These are phyloP conservation scores for Lasioglossum figueresi DNA, from an alignment of 2,888 invertebrate species.

Conservation along the genomic window DNA sequence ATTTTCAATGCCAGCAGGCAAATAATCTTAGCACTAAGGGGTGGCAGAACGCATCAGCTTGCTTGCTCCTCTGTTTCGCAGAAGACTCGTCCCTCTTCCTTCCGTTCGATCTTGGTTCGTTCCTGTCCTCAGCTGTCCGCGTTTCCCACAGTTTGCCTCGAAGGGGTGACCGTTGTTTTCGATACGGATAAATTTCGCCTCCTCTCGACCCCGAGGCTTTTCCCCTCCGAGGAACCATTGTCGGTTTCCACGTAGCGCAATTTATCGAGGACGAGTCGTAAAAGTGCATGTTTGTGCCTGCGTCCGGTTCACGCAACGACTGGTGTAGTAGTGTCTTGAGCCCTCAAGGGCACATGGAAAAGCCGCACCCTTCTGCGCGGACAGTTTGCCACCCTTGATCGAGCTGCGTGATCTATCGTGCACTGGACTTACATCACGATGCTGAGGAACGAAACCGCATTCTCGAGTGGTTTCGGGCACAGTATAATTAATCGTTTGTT, in stretches of 20 bases:
- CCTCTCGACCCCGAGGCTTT: slow-evolving; percentile 58
- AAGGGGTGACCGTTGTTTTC: slow-evolving; percentile 73
- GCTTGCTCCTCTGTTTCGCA: slow-evolving; percentile 34
- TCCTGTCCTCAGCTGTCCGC: slow-evolving; percentile 74
- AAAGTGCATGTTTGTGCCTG: slow-evolving; percentile 62
- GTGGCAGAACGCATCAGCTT: slow-evolving; percentile 37
- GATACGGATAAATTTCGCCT: slow-evolving; percentile 72
- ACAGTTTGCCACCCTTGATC: slow-evolving; percentile 22
- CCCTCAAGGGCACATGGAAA: slow-evolving; percentile 39
- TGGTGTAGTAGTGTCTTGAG: slow-evolving; percentile 42
- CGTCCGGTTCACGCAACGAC: slow-evolving; percentile 67
- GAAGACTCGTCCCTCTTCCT: slow-evolving; percentile 44
- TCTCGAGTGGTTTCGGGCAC: background rate
- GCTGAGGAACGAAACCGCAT: background rate
- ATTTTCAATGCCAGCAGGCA: slow-evolving; percentile 45
- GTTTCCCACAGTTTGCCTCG: slow-evolving; percentile 79
- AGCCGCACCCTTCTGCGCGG: slow-evolving; percentile 31
- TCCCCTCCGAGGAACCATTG: slow-evolving; percentile 53
- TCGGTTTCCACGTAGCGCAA: slow-evolving; percentile 66
- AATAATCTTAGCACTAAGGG: slow-evolving; percentile 65
- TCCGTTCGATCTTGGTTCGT: slow-evolving; percentile 36
- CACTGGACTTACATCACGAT: background rate
- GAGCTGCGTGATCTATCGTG: background rate
- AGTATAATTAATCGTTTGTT: slow-evolving; percentile 1
- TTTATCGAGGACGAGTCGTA: slow-evolving; percentile 73